phyloP scores from a whole-genome alignment of 1,140 invertebrate genomes.

The Sitodiplosis mosellana region DNA sequence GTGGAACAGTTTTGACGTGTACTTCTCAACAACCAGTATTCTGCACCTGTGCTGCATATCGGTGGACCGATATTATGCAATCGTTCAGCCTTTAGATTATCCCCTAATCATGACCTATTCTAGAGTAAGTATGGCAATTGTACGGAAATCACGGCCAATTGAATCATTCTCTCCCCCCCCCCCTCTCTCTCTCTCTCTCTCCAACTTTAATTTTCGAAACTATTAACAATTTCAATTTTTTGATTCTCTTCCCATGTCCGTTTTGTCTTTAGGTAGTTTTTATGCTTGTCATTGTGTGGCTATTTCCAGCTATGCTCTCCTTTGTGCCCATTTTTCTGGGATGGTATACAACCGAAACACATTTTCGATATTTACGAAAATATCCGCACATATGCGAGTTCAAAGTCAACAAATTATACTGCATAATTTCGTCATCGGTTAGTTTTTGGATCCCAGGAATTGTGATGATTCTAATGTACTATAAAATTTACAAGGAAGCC shows the following conservation, averaged over 20 bases:
- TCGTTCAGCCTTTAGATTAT: slow-evolving; percentile 76
- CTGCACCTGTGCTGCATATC: slow-evolving; percentile 82
- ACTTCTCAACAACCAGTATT: slow-evolving; percentile 45
- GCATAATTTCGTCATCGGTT: slow-evolving; percentile 76
- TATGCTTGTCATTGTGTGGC: slow-evolving; percentile 78
- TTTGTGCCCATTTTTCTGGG: slow-evolving; percentile 89
- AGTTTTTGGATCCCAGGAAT: slow-evolving; percentile 94
- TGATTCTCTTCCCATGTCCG: slow-evolving; percentile 3
- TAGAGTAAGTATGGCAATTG: slow-evolving; percentile 14
- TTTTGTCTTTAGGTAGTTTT: slow-evolving; percentile 30
- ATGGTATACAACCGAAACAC: slow-evolving; percentile 75
- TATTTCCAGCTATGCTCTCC: slow-evolving; percentile 76
- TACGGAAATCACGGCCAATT: too few species aligned
- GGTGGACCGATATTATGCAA: slow-evolving; percentile 70
- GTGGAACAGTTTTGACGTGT: too few species aligned
- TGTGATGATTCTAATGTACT: slow-evolving; percentile 90
- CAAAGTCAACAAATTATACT: slow-evolving; percentile 76
- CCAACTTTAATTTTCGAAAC: too few species aligned
- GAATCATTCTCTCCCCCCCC: too few species aligned
- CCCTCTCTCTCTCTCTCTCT: too few species aligned
- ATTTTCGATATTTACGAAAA: slow-evolving; percentile 45
- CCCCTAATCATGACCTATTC: slow-evolving; percentile 71
- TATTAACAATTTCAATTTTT: too few species aligned
- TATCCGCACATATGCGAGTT: slow-evolving; percentile 69
- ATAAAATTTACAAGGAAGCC: slow-evolving; percentile 79